Evolutionary conservation across 2,888 invertebrate species (phyloP).

Genomic region (Chalcis sispes): DNA sequence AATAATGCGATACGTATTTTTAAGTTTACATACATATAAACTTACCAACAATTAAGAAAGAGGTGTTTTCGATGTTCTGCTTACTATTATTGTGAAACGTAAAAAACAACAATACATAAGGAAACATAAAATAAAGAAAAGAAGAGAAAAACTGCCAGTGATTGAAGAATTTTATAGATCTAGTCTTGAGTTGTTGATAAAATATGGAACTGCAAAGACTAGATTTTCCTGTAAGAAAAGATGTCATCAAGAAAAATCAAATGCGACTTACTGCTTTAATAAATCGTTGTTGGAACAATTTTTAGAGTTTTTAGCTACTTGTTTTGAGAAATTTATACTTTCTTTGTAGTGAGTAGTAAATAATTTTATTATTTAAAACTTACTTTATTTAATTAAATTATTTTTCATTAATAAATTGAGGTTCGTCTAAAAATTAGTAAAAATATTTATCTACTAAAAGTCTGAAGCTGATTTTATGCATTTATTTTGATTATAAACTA

Average conservation of each 20-base stretch:
- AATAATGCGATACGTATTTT: slow-evolving; percentile 52
- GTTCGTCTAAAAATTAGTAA: slow-evolving; percentile 39
- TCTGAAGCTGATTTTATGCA: no score
- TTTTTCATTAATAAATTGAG: slow-evolving; percentile 32
- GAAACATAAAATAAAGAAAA: slow-evolving; percentile 33
- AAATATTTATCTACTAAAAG: no score
- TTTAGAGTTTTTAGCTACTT: slow-evolving; percentile 44
- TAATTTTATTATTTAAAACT: slow-evolving; percentile 9
- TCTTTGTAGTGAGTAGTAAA: slow-evolving; percentile 27
- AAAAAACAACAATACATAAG: slow-evolving; percentile 34
- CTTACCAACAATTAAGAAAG: slow-evolving; percentile 47
- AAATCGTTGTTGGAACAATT: slow-evolving; percentile 58
- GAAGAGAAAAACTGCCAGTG: slow-evolving; percentile 48
- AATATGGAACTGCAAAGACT: slow-evolving; percentile 43
- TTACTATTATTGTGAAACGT: slow-evolving; percentile 54
- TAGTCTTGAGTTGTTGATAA: slow-evolving; percentile 50
- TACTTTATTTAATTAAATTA: slow-evolving; percentile 18
- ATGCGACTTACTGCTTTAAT: slow-evolving; percentile 58
- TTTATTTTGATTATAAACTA: no score
- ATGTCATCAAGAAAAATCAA: slow-evolving; percentile 56
- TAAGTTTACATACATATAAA: slow-evolving; percentile 44
- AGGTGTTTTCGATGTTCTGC: slow-evolving; percentile 55
- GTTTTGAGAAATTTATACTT: slow-evolving; percentile 34
- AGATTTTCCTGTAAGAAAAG: slow-evolving; percentile 53
- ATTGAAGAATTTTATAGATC: slow-evolving; percentile 51